These are phyloP conservation scores for Hylomyscus alleni DNA, from an alignment of 2,797 vertebrate species.

Conservation along the genomic window DNA sequence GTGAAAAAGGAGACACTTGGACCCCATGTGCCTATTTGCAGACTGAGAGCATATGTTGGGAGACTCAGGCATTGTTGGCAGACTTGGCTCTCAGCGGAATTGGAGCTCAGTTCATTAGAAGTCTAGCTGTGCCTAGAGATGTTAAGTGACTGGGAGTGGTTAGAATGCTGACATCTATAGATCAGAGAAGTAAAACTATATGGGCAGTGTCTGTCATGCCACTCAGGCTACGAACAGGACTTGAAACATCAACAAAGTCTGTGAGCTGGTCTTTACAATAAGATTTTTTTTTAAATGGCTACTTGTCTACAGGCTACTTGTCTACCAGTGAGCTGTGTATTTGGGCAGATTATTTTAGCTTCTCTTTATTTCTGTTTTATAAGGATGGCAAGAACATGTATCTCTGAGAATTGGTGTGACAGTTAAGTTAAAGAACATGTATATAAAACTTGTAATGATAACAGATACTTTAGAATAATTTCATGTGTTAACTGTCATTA, in stretches of 20 bases:
- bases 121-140: neutral
- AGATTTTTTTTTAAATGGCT: neutral
- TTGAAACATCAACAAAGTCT: neutral
- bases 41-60: neutral
- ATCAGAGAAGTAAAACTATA: neutral
- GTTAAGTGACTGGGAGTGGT: neutral
- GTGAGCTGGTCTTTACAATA: conserved; percentile 1
- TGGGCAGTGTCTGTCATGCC: neutral
- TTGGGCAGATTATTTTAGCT: conserved; percentile 7
- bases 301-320: conserved; percentile 1
- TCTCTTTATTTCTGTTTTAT: conserved; percentile 52
- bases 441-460: conserved; percentile 59
- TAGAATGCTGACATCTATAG: neutral
- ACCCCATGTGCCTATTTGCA: neutral
- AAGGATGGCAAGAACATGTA: conserved; percentile 12
- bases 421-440: conserved; percentile 62
- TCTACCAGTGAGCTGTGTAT: conserved; percentile 11
- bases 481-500: neutral
- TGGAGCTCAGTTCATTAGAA: neutral
- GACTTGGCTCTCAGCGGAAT: neutral
- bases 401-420: conserved; percentile 23
- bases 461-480: conserved; percentile 52
- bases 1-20: neutral
- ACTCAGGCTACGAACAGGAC: neutral
- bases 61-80: neutral